Conservation (phyloP, 1,140 invertebrate genomes). For the Drosophila pectinifera region DNA sequence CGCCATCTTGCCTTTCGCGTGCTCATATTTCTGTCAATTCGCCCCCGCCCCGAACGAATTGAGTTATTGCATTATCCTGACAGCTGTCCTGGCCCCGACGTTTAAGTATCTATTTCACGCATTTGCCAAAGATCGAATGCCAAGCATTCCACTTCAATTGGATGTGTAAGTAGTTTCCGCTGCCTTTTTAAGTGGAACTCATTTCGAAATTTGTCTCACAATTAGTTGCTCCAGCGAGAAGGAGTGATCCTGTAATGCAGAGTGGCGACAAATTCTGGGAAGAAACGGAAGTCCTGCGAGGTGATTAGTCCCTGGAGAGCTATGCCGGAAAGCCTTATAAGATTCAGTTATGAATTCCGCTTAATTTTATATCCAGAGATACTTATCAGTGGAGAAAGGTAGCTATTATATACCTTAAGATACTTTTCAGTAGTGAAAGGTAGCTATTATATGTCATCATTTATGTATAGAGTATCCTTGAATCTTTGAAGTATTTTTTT, state of each 20-base stretch:
- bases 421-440: too few species aligned
- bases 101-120: slow-evolving; percentile 80
- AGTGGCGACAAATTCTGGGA: slow-evolving; percentile 15
- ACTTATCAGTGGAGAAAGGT: neutral
- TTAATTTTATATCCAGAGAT: neutral
- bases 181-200: slow-evolving; percentile 45
- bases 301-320: neutral
- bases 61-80: slow-evolving; percentile 76
- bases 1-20: slow-evolving; percentile 43
- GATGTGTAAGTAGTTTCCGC: slow-evolving; percentile 12
- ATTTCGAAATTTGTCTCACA: slow-evolving; percentile 41
- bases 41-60: slow-evolving; percentile 53
- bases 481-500: too few species aligned
- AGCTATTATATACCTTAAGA: too few species aligned
- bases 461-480: too few species aligned
- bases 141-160: slow-evolving; percentile 60
- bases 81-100: slow-evolving; percentile 59
- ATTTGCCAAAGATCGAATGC: slow-evolving; percentile 64
- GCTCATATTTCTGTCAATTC: slow-evolving; percentile 82
- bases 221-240: slow-evolving; percentile 56
- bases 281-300: slow-evolving; percentile 30
- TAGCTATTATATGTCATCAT: too few species aligned
- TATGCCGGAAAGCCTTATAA: neutral
- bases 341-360: neutral
- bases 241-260: neutral